Percentiles rank a stretch among this genome's conserved stretches.
These are phyloP conservation scores for Eupithecia subumbrata DNA, from an alignment of 2,888 invertebrate genomes.

Conservation along the genomic window DNA sequence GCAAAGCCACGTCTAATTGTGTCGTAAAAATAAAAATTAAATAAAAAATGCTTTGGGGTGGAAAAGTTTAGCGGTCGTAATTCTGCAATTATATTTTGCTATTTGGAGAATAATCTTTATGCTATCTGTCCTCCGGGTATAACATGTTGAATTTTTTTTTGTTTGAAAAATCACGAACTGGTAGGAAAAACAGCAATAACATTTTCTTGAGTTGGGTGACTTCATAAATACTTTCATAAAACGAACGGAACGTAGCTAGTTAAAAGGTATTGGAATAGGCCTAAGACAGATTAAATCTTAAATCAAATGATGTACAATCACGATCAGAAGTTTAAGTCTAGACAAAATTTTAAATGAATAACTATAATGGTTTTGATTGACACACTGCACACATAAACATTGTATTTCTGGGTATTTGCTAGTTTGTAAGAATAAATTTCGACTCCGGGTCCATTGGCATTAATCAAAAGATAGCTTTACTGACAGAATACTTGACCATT, in stretches of 20 bases:
- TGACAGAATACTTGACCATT: not conserved
- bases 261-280: constrained; percentile 28
- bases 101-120: constrained; percentile 60
- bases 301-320: constrained; percentile 48
- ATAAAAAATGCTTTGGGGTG: constrained; percentile 80
- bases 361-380: not conserved
- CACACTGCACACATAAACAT: not conserved
- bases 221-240: too few species aligned
- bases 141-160: constrained; percentile 33
- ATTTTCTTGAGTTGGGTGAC: too few species aligned
- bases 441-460: not conserved
- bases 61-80: constrained; percentile 77
- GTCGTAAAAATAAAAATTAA: constrained; percentile 84
- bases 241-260: not conserved
- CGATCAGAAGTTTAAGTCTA: constrained; percentile 31
- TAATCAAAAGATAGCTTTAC: not conserved
- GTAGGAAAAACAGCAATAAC: not conserved
- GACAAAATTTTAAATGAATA: not conserved
- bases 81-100: constrained; percentile 77
- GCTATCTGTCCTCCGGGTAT: constrained; percentile 69
- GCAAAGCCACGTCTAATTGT: constrained; percentile 83
- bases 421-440: not conserved
- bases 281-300: constrained; percentile 49
- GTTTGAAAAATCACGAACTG: not conserved
- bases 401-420: not conserved